Base-by-base conservation (phyloP, 2,888 invertebrate genomes). In the Frankliniella fusca region DNA sequence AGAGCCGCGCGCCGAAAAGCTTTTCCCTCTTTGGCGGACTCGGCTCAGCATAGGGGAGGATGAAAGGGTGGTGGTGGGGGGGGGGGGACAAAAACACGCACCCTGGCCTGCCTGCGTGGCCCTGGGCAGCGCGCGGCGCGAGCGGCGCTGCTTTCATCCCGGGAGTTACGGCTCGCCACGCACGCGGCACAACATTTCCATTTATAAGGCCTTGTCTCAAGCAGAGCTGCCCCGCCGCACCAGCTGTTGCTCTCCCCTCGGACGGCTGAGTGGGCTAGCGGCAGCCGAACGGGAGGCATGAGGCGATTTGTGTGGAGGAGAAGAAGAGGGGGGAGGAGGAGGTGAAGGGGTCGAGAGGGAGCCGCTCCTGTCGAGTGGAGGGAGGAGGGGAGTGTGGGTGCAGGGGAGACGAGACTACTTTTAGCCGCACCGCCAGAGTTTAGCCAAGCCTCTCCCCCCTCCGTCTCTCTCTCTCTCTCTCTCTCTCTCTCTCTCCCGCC, bases 181-280 rank as follows among this genome's bases (percentile, higher is more conserved):
- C 70, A 76, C 27, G 70, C 70, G 27, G 23, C 27, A 27, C 70
- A 76, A 27, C 70, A 76, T 76, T 76, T 76, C 70, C 70, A 76
- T 76, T 76, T 76, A 76, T 76, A 76, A 76, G 70, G 70, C 70
- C 70, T 76, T 76, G 70, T 27, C 70, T 76, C 70, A 76, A 76
- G 70, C 70, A 23, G 10, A 76, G 70, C 70, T 76, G 27, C 27
- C 10, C 70, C 27, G 27, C 27, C 10, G 70, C 70, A 76, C 70
- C 70, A 76, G 70, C 70, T 76, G 70, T 23, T 23, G 23, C 70
- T 27, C 70, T 27, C 70, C 70, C 70, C 70, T 23, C 70, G n/a
- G n/a, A n/a, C n/a, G n/a, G n/a, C n/a, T 12, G 61, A 61, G 61
- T 61, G 61, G 61, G n/a, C 20, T 18, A n/a, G 61, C 20, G 20